phyloP scores from a whole-genome alignment of 2,888 invertebrate species.

The Dione vanillae region DNA sequence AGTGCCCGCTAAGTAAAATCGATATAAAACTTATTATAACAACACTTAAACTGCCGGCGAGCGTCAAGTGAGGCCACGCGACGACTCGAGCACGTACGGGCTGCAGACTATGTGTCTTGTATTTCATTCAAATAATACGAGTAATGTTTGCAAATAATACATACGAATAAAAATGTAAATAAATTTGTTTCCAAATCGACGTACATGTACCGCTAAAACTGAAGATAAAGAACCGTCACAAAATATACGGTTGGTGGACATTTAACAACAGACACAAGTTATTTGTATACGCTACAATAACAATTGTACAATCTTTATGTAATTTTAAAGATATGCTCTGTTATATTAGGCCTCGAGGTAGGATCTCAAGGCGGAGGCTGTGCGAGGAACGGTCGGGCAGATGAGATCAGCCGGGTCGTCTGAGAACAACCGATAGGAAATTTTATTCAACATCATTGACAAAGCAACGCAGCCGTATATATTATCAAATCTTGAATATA shows the following conservation, averaged over 20 bases:
- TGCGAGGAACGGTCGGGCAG: not conserved
- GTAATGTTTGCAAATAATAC: conserved; percentile 9
- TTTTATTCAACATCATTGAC: too few relatives aligned
- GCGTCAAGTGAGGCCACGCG: conserved; percentile 49
- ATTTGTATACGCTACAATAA: conserved; percentile 47
- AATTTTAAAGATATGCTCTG: conserved; percentile 53
- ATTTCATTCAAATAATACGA: too few relatives aligned
- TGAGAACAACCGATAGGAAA: not conserved
- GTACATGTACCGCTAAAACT: not conserved
- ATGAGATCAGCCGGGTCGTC: not conserved
- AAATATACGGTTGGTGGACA: conserved; percentile 41
- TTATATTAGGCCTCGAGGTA: conserved; percentile 50
- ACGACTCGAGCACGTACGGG: conserved; percentile 50
- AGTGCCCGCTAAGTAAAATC: conserved; percentile 77
- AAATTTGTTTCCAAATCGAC: not conserved
- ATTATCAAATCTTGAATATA: too few relatives aligned
- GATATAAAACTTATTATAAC: conserved; percentile 74
- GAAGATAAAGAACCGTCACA: not conserved
- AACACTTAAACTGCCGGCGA: conserved; percentile 66
- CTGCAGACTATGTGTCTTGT: conserved; percentile 20
- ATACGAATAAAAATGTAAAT: not conserved
- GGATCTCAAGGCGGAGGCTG: conserved; percentile 44
- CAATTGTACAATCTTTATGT: conserved; percentile 50
- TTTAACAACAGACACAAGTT: conserved; percentile 42
- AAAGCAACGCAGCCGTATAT: too few relatives aligned